A percentile compares a stretch with the other conserved stretches of the same genome.
These are phyloP conservation scores for Yoshiicerus persimilis DNA, from an alignment of 1,140 invertebrate species.

Conservation along the genomic window DNA sequence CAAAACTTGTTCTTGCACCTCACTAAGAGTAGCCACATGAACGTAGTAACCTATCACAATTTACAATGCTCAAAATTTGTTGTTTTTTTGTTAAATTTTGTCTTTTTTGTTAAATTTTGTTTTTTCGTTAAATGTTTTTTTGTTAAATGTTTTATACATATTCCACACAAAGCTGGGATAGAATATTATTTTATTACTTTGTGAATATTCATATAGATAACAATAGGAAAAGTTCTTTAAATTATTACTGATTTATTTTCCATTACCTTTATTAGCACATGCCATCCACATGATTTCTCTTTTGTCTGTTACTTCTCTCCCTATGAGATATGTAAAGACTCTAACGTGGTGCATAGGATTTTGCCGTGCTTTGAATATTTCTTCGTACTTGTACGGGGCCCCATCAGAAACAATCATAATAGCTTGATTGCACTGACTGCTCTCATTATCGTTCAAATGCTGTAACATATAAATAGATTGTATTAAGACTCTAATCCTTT, in stretches of 20 bases:
- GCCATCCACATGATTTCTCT: constrained; percentile 95
- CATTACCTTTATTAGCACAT: constrained; percentile 86
- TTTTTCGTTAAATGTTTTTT: no score
- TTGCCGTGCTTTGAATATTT: constrained; percentile 75
- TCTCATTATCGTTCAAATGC: constrained; percentile 77
- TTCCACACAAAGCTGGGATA: no score
- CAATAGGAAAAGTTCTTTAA: neutral
- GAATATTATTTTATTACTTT: no score
- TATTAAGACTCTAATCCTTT: neutral
- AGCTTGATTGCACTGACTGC: constrained; percentile 91
- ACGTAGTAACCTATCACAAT: constrained; percentile 79
- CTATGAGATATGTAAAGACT: constrained; percentile 97
- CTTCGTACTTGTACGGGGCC: constrained; percentile 87
- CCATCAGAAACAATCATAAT: constrained; percentile 99
- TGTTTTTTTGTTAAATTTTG: no score
- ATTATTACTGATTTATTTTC: neutral
- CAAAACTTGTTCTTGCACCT: constrained; percentile 90
- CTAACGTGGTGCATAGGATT: constrained; percentile 62
- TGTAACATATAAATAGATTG: neutral
- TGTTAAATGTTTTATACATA: no score
- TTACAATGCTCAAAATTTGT: neutral
- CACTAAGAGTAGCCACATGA: constrained; percentile 86
- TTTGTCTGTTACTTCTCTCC: constrained; percentile 88
- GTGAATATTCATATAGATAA: no score
- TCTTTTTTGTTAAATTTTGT: no score